These are phyloP conservation scores for Cololabis saira DNA, from an alignment of 2,113 vertebrate genomes.

Conservation along the genomic window DNA sequence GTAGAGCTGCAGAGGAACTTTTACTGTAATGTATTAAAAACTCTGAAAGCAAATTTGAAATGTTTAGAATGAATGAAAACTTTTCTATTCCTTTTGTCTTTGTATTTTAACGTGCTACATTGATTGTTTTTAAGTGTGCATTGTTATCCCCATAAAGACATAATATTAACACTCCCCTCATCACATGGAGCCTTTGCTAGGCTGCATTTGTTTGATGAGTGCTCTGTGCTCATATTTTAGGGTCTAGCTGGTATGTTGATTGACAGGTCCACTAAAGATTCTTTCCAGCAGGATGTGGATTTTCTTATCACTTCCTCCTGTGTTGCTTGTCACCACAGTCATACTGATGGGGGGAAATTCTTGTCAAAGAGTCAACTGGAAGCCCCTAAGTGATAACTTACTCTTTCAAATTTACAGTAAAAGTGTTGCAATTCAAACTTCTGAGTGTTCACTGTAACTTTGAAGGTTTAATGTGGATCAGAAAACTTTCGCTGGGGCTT, in stretches of 20 bases:
- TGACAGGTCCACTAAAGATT: slow-evolving; percentile 44
- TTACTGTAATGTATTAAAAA: neutral
- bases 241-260: slow-evolving; percentile 36
- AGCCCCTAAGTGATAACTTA: neutral
- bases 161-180: too few species aligned
- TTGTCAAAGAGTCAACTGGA: slow-evolving; percentile 25
- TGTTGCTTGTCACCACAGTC: neutral
- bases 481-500: slow-evolving; percentile 3
- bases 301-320: slow-evolving; percentile 71
- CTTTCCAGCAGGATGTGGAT: slow-evolving; percentile 49
- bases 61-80: neutral
- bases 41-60: neutral
- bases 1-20: neutral
- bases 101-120: neutral
- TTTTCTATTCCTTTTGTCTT: neutral
- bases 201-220: neutral
- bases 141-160: too few species aligned
- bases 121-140: too few species aligned
- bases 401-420: neutral
- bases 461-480: neutral
- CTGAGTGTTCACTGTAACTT: neutral
- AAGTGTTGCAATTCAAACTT: neutral
- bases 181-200: neutral
- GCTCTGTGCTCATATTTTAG: too few species aligned
- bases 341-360: slow-evolving; percentile 2